Conservation (phyloP, 2,888 invertebrate species). For the Helleia helle region DNA sequence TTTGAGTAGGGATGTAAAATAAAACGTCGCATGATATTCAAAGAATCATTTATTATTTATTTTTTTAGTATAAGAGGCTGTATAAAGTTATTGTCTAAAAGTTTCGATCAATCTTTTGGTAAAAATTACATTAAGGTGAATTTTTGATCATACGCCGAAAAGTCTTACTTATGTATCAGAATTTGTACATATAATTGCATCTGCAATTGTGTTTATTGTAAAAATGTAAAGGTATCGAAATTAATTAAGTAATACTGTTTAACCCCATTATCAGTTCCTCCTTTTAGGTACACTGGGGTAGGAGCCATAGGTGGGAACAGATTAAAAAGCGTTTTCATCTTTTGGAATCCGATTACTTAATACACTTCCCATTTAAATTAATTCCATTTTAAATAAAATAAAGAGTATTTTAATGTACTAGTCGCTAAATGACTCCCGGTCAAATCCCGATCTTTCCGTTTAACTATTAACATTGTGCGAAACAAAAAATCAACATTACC, state of each 20-base stretch:
- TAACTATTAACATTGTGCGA: conserved; percentile 22
- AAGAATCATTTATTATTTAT: conserved; percentile 58
- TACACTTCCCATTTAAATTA: neutral
- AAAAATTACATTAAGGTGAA: conserved; percentile 30
- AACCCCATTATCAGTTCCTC: conserved; percentile 42
- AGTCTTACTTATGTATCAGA: conserved; percentile 11
- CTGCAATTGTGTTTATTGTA: conserved; percentile 32
- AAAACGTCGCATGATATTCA: conserved; percentile 42
- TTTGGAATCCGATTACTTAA: neutral
- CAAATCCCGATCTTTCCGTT: conserved; percentile 13
- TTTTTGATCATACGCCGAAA: conserved; percentile 21
- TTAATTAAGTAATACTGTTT: conserved; percentile 69
- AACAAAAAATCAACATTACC: conserved; percentile 24
- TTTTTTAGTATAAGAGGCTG: conserved; percentile 63
- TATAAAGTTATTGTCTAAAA: conserved; percentile 70
- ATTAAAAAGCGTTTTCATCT: conserved; percentile 14
- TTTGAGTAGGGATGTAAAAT: too few species aligned
- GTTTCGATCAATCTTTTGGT: conserved; percentile 55
- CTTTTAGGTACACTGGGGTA: conserved; percentile 22
- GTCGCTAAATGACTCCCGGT: conserved; percentile 17
- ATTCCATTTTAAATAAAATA: neutral
- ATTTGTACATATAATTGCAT: conserved; percentile 16
- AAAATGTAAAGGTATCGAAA: conserved; percentile 49
- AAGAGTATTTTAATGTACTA: conserved; percentile 16
- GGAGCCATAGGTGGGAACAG: conserved; percentile 29